A percentile compares a stretch with the other conserved stretches of the same genome.
Evolutionary conservation across 1,140 invertebrate genomes (phyloP).

Genomic region (Hylyphantes graminicola): DNA sequence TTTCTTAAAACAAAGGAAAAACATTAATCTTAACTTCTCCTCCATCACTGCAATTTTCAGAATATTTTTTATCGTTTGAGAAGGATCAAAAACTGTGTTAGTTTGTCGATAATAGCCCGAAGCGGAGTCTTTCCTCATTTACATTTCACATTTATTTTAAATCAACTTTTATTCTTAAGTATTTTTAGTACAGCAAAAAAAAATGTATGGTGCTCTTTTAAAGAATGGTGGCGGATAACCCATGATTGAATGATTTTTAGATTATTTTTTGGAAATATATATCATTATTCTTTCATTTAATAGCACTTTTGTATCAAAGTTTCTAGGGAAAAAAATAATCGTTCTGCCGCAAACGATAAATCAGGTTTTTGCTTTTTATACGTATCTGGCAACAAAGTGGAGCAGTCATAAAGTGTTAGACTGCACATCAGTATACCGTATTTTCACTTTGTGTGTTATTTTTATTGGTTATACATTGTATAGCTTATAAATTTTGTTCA

Average conservation of each 20-base stretch:
- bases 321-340: constrained; percentile 32
- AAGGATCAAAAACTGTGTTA: constrained; percentile 21
- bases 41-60: constrained; percentile 16
- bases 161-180: constrained; percentile 23
- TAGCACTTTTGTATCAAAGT: constrained; percentile 38
- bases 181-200: background rate
- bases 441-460: too few species aligned
- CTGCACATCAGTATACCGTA: background rate
- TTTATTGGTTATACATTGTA: too few species aligned
- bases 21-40: constrained; percentile 39
- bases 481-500: too few species aligned
- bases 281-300: constrained; percentile 42
- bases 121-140: constrained; percentile 24
- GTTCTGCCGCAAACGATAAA: constrained; percentile 27
- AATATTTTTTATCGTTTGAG: constrained; percentile 10
- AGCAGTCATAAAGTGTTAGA: background rate
- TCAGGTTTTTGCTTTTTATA: constrained; percentile 1
- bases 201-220: background rate
- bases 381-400: constrained; percentile 22
- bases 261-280: constrained; percentile 22
- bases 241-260: constrained; percentile 35
- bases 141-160: constrained; percentile 46
- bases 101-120: constrained; percentile 27
- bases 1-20: constrained; percentile 12
- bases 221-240: constrained; percentile 19